phyloP scores from a whole-genome alignment of 2,888 invertebrate genomes.

The Volucella zonaria region DNA sequence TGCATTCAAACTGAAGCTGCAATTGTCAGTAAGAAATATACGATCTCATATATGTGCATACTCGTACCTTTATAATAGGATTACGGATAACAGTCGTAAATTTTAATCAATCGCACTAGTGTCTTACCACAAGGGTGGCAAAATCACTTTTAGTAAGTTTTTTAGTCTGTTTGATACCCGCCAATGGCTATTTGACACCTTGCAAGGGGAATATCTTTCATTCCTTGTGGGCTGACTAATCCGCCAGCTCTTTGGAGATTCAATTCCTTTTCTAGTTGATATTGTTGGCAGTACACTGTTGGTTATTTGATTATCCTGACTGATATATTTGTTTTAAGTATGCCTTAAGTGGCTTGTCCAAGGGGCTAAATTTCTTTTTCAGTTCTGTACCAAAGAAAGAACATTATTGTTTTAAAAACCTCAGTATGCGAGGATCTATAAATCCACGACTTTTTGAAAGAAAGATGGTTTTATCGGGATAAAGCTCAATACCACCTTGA shows the following conservation, averaged over 20 bases:
- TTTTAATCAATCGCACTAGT: slow-evolving; percentile 64
- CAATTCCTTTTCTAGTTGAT: slow-evolving; percentile 54
- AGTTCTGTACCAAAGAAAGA: too few relatives aligned
- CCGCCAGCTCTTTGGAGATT: slow-evolving; percentile 21
- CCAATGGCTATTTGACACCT: slow-evolving; percentile 63
- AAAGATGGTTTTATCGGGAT: too few relatives aligned
- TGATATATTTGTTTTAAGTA: too few relatives aligned
- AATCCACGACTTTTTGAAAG: too few relatives aligned
- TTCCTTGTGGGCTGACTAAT: slow-evolving; percentile 9
- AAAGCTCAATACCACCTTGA: too few relatives aligned
- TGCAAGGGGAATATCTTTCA: slow-evolving; percentile 3
- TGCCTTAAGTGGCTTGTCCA: too few relatives aligned
- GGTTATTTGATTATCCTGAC: neutral
- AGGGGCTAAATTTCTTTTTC: too few relatives aligned
- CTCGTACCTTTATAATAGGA: slow-evolving; percentile 47
- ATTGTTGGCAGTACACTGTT: slow-evolving; percentile 17
- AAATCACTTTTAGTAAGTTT: slow-evolving; percentile 40
- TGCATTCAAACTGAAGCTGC: slow-evolving; percentile 7
- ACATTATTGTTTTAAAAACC: too few relatives aligned
- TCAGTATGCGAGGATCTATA: too few relatives aligned
- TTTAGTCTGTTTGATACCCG: slow-evolving; percentile 25
- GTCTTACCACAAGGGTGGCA: slow-evolving; percentile 36
- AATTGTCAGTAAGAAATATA: slow-evolving; percentile 35
- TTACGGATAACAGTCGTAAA: slow-evolving; percentile 70
- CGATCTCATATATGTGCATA: slow-evolving; percentile 23